phyloP scores from a whole-genome alignment of 2,113 vertebrate species.

The Arothron firmamentum region DNA sequence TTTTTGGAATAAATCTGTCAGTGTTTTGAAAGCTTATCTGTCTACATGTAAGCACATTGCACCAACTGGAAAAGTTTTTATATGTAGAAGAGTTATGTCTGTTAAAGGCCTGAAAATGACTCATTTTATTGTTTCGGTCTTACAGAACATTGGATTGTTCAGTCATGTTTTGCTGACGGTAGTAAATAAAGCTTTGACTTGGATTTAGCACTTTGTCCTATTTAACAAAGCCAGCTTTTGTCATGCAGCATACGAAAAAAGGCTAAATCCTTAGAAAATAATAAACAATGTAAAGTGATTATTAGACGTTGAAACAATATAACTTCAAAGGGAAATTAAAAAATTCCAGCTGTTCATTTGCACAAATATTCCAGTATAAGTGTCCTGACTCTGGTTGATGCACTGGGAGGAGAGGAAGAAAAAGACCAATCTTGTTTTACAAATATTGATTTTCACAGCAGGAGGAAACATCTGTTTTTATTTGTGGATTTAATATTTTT shows the following conservation, averaged over 20 bases:
- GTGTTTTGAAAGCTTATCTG: not conserved
- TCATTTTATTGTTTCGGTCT: too few species aligned
- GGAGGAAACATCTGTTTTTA: not conserved
- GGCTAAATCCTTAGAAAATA: not conserved
- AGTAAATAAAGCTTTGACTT: not conserved
- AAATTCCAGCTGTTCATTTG: not conserved
- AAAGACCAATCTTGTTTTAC: not conserved
- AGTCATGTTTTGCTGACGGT: not conserved
- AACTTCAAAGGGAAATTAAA: not conserved
- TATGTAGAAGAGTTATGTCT: not conserved
- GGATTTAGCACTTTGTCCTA: not conserved
- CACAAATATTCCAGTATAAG: conserved; percentile 30
- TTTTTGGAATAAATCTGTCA: conserved; percentile 5
- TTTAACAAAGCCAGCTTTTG: too few species aligned
- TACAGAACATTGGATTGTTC: not conserved
- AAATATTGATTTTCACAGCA: conserved; percentile 24
- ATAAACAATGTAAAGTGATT: not conserved
- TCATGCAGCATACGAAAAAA: not conserved
- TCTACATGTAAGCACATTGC: not conserved
- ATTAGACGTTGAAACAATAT: not conserved
- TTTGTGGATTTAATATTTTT: conserved; percentile 6
- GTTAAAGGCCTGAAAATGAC: not conserved
- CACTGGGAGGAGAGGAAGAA: too few species aligned
- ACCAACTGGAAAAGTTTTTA: not conserved
- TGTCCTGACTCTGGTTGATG: conserved; percentile 22